A percentile compares a stretch with the other conserved stretches of the same genome.
phyloP scores from a whole-genome alignment of 2,113 vertebrate genomes.

The Zosterops pallidus region DNA sequence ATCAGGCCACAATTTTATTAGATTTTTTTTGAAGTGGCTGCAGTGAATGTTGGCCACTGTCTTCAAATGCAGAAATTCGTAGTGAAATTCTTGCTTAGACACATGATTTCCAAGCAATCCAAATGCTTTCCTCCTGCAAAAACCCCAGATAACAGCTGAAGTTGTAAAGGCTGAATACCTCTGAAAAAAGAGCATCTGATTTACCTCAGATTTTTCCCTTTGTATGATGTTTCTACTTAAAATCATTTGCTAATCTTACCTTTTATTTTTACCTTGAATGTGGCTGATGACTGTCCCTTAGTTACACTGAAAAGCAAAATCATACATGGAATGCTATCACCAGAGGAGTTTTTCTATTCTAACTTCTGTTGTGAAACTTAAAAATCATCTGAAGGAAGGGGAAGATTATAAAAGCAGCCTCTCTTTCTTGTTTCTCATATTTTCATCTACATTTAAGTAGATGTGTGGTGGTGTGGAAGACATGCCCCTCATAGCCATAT shows the following conservation, averaged over 20 bases:
- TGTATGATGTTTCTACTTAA: not conserved
- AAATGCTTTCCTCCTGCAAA: not conserved
- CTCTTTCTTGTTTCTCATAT: fast-evolving
- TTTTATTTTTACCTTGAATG: not conserved
- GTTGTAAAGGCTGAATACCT: not conserved
- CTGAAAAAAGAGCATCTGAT: not conserved
- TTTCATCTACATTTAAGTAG: not conserved
- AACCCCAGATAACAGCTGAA: not conserved
- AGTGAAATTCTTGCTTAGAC: not conserved
- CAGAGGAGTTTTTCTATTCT: not conserved
- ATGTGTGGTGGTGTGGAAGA: not conserved
- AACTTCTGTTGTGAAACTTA: not conserved
- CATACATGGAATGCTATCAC: not conserved
- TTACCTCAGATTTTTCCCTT: not conserved
- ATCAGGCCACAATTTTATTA: not conserved
- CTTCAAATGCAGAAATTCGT: not conserved
- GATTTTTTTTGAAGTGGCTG: not conserved
- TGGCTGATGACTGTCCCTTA: not conserved
- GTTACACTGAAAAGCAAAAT: not conserved
- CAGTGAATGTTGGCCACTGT: not conserved
- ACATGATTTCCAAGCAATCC: not conserved
- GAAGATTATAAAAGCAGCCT: not conserved
- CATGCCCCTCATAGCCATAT: fast-evolving
- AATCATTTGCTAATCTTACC: not conserved
- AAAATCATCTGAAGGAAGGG: not conserved